These are phyloP conservation scores for Oriolus oriolus DNA, from an alignment of 2,113 vertebrate species.

Conservation along the genomic window DNA sequence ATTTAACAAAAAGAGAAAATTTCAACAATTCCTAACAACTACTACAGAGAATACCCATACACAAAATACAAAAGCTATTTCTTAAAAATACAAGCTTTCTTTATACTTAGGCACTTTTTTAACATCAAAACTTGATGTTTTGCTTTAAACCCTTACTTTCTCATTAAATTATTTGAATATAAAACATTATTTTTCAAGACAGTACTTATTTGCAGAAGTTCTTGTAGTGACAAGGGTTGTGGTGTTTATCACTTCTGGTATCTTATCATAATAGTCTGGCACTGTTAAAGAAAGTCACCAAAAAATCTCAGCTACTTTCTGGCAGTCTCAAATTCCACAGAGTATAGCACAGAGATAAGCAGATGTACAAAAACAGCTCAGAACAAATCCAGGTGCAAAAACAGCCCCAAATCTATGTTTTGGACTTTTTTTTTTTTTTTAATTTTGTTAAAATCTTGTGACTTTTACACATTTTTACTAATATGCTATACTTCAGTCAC, in stretches of 20 bases:
- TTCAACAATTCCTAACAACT: not conserved
- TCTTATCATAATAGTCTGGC: not conserved
- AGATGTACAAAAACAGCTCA: not conserved
- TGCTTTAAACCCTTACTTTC: not conserved
- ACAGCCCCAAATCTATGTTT: not conserved
- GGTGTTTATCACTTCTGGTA: not conserved
- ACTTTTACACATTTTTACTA: not conserved
- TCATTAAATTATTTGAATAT: not conserved
- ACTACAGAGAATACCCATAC: not conserved
- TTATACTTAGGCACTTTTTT: not conserved
- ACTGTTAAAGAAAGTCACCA: not conserved
- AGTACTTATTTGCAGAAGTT: not conserved
- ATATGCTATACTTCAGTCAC: not conserved
- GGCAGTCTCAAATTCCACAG: not conserved
- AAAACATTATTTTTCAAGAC: not conserved
- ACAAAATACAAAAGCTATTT: not conserved
- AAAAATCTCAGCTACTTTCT: not conserved
- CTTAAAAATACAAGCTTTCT: not conserved
- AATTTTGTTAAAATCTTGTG: not conserved
- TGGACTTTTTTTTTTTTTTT: fast-evolving
- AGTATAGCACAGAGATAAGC: not conserved
- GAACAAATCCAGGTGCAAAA: not conserved
- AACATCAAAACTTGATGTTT: not conserved
- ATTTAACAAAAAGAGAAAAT: not conserved
- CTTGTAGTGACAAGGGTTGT: not conserved